A percentile compares a stretch with the other conserved stretches of the same genome.
Conservation (phyloP, 2,797 vertebrate genomes). For the Tympanoctomys barrerae region DNA sequence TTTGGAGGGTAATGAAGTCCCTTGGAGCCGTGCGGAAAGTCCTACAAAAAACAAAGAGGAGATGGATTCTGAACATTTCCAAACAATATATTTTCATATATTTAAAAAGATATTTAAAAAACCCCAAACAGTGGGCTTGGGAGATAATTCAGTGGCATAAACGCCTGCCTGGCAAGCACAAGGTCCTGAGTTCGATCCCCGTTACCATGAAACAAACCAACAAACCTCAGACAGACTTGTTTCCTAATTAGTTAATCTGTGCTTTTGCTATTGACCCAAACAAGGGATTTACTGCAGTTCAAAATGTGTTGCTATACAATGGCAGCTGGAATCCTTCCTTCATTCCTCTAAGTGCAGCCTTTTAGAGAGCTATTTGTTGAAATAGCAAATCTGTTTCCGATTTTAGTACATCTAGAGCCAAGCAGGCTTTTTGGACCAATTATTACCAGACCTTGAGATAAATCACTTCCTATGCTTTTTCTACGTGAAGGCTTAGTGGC, state of each 20-base stretch:
- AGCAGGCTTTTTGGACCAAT: conserved; percentile 80
- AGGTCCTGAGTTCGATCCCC: no score
- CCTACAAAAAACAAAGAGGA: neutral
- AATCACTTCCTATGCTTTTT: conserved; percentile 87
- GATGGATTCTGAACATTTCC: neutral
- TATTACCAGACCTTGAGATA: conserved; percentile 80
- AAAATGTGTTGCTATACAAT: neutral
- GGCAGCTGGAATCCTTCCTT: neutral
- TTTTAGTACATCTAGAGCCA: conserved; percentile 66
- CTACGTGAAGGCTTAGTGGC: conserved; percentile 88
- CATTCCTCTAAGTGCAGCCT: conserved; percentile 48
- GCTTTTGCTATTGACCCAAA: neutral
- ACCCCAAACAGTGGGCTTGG: neutral
- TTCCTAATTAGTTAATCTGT: conserved; percentile 44
- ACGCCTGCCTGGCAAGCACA: no score
- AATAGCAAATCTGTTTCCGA: conserved; percentile 62
- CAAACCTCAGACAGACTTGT: neutral
- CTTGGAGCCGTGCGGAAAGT: neutral
- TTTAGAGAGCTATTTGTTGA: conserved; percentile 49
- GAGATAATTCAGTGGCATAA: no score
- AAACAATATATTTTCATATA: neutral
- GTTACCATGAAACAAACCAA: no score
- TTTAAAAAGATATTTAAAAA: neutral
- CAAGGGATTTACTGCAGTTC: neutral
- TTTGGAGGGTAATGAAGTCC: neutral